Base-by-base conservation (phyloP, 1,140 invertebrate species). In the Neodiprion fabricii region DNA sequence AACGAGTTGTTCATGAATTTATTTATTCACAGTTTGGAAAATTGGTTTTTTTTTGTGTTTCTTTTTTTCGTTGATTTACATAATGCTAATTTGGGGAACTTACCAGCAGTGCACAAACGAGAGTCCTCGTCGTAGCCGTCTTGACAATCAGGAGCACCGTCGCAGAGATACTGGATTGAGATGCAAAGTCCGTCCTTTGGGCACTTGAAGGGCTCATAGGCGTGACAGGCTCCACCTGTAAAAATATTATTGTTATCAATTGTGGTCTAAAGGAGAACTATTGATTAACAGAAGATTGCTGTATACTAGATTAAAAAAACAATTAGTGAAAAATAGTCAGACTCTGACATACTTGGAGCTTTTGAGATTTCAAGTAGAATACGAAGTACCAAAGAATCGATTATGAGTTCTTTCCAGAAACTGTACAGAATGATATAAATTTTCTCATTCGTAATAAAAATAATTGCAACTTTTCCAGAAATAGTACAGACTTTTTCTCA, bases 191-290 rank as follows among this genome's bases (percentile, higher is more conserved):
- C 93, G 83, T 97, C 95, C 74, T 95, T 96, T 1, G 97, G 97
- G 86, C 97, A 99, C 85, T 96, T 96, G 90, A 99, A 98, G 12
- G 97, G 97, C 84, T 98, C 95, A 86, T 96, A 97, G 0, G 95
- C 95, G 82, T 95, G 95, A 83, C 95, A 96, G 77, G 92, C 89
- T 75, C 92, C 91, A 77, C 89, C 92, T 93, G 84, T 47, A 90
- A 90, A 50, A 75, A 75, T 40, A 40, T 40, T 40, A 40, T 40
- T 40, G 2, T 5, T 40, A 40, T 40, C 5, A 40, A 40, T 40
- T 40, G 28, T 40, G 28, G 28, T 40, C 28, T 0, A 5, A 40
- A 5, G 28, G 2, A 1, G 5, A 40, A 40, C 28, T 40, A 5
- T 40, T 5, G 28, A 40, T 4, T 40, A 40, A 40, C 1, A 40